Evolutionary conservation across 37 sponge, comb jelly and placozoan species (phyloP).

Genomic region (Axinella damicornis): DNA sequence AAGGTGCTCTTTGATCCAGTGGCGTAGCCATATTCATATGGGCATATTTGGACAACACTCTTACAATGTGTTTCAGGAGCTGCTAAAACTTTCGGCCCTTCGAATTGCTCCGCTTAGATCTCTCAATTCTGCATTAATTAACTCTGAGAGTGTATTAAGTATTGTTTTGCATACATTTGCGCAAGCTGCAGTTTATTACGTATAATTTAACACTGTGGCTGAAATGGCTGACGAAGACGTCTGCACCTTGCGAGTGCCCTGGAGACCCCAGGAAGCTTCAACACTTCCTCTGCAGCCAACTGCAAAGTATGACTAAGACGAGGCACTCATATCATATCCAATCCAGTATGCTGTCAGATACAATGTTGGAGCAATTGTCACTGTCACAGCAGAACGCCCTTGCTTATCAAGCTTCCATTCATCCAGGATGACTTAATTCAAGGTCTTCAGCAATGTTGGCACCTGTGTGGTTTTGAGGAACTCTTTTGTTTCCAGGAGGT

Average conservation of each 20-base stretch:
- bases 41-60: too few species aligned
- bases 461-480: conserved; percentile 1
- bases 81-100: too few species aligned
- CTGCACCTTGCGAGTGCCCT: conserved; percentile 28
- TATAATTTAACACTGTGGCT: conserved; percentile 26
- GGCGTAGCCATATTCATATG: too few species aligned
- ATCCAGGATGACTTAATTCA: too few species aligned
- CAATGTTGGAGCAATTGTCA: conserved; percentile 22
- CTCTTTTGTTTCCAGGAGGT: conserved; percentile 24
- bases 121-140: too few species aligned
- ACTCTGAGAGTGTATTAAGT: too few species aligned
- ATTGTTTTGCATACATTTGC: too few species aligned
- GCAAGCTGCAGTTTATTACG: too few species aligned
- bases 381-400: not conserved
- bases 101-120: too few species aligned
- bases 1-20: too few species aligned
- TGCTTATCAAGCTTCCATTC: conserved; percentile 19
- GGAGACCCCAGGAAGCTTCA: conserved; percentile 2
- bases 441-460: too few species aligned
- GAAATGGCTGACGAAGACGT: conserved; percentile 33
- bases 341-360: not conserved
- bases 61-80: too few species aligned
- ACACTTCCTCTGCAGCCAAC: conserved; percentile 26
- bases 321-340: conserved; percentile 23
- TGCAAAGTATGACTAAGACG: conserved; percentile 39